Evolutionary conservation across 2,113 vertebrate genomes (phyloP).

Genomic region (Chaenogobius annularis): DNA sequence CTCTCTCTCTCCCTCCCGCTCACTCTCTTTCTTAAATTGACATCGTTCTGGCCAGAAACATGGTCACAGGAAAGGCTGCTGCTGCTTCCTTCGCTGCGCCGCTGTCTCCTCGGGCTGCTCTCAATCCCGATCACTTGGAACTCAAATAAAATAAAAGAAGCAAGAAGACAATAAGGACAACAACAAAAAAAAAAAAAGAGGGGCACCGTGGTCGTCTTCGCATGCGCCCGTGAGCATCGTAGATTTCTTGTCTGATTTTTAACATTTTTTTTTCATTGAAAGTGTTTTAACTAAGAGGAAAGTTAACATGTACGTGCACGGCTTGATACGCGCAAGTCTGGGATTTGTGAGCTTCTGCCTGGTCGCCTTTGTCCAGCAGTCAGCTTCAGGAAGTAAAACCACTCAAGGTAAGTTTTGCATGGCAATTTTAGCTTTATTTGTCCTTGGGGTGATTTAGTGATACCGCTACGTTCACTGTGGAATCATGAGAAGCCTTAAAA

Average conservation of each 20-base stretch:
- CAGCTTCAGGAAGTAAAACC: conserved; percentile 84
- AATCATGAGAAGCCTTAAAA: neutral
- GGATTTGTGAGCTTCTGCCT: conserved; percentile 86
- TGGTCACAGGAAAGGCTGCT: conserved; percentile 73
- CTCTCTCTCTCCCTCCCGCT: conserved; percentile 78
- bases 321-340: conserved; percentile 81
- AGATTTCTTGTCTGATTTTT: neutral
- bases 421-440: conserved; percentile 13
- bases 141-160: conserved; percentile 32
- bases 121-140: conserved; percentile 64
- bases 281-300: conserved; percentile 51
- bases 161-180: conserved; percentile 4
- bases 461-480: conserved; percentile 1
- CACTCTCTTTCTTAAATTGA: conserved; percentile 78
- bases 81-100: conserved; percentile 59
- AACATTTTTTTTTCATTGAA: neutral
- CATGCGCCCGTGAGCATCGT: conserved; percentile 32
- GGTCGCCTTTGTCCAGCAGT: conserved; percentile 86
- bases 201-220: conserved; percentile 31
- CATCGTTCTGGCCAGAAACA: conserved; percentile 75
- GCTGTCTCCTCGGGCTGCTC: conserved; percentile 61
- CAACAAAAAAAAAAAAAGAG: conserved; percentile 24
- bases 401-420: conserved; percentile 87
- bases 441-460: neutral
- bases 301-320: conserved; percentile 76